Conservation (phyloP, 2,113 vertebrate genomes). For the Perccottus glenii region DNA sequence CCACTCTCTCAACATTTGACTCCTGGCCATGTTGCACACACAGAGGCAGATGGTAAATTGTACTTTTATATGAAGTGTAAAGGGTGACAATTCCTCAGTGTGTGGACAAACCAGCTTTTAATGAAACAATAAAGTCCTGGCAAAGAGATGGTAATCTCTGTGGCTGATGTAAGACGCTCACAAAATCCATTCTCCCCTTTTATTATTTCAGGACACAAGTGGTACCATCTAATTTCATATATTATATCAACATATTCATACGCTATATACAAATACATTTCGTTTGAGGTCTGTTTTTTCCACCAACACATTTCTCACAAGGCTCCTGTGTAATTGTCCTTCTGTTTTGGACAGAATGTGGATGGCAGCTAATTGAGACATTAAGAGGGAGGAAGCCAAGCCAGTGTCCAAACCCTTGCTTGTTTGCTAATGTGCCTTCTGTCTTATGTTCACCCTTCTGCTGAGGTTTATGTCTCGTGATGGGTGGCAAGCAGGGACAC, state of each 20-base stretch:
- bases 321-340: slow-evolving; percentile 55
- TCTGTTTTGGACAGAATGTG: slow-evolving; percentile 50
- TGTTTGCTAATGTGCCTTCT: slow-evolving; percentile 35
- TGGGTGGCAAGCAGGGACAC: background rate
- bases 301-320: slow-evolving; percentile 37
- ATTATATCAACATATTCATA: slow-evolving; percentile 19
- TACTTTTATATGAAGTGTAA: background rate
- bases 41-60: background rate
- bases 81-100: slow-evolving; percentile 2
- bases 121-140: slow-evolving; percentile 15
- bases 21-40: background rate
- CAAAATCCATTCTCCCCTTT: slow-evolving; percentile 1
- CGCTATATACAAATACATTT: slow-evolving; percentile 28
- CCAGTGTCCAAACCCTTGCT: slow-evolving; percentile 17
- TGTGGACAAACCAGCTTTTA: background rate
- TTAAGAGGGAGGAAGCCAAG: slow-evolving; percentile 31
- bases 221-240: slow-evolving; percentile 8
- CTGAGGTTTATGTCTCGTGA: slow-evolving; percentile 20
- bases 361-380: slow-evolving; percentile 52
- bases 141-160: background rate
- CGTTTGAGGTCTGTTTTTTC: background rate
- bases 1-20: background rate
- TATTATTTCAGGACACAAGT: slow-evolving; percentile 5
- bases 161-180: background rate
- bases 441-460: slow-evolving; percentile 35